These are phyloP conservation scores for Nycticorax nycticorax DNA, from an alignment of 2,113 vertebrate species.

Conservation along the genomic window DNA sequence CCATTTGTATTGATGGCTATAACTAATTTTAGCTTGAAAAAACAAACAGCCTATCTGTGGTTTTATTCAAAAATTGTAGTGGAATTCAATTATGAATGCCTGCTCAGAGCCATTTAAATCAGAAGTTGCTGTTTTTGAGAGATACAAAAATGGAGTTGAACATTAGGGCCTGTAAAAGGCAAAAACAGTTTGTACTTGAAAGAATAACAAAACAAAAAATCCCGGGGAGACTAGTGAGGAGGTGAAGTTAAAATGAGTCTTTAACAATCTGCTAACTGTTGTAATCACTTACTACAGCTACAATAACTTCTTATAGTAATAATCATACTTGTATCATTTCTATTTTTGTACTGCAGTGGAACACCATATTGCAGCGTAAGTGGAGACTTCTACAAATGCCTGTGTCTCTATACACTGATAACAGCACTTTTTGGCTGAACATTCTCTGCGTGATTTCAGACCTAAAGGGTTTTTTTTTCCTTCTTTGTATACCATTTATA, in stretches of 20 bases:
- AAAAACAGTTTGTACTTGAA: constrained; percentile 6
- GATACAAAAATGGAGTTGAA: constrained; percentile 24
- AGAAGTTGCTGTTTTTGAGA: constrained; percentile 34
- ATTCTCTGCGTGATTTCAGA: not conserved
- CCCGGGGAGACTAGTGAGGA: not conserved
- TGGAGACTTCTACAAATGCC: not conserved
- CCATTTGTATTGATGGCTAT: constrained; percentile 28
- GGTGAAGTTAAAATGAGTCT: not conserved
- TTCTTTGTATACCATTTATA: not conserved
- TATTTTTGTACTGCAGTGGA: not conserved
- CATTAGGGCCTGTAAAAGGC: not conserved
- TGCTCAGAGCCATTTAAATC: constrained; percentile 48
- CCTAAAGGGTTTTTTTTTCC: too few species aligned
- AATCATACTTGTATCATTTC: not conserved
- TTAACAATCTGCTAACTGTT: not conserved
- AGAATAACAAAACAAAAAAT: constrained; percentile 22
- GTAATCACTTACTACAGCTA: not conserved
- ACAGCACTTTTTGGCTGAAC: not conserved
- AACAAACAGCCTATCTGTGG: constrained; percentile 66
- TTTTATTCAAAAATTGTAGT: constrained; percentile 66
- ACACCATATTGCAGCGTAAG: not conserved
- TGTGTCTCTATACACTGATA: not conserved
- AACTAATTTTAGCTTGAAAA: constrained; percentile 69
- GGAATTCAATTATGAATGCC: constrained; percentile 50
- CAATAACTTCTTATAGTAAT: not conserved